These are phyloP conservation scores for Sinocyclocheilus anophthalmus DNA, from an alignment of 2,113 vertebrate species.

Conservation along the genomic window DNA sequence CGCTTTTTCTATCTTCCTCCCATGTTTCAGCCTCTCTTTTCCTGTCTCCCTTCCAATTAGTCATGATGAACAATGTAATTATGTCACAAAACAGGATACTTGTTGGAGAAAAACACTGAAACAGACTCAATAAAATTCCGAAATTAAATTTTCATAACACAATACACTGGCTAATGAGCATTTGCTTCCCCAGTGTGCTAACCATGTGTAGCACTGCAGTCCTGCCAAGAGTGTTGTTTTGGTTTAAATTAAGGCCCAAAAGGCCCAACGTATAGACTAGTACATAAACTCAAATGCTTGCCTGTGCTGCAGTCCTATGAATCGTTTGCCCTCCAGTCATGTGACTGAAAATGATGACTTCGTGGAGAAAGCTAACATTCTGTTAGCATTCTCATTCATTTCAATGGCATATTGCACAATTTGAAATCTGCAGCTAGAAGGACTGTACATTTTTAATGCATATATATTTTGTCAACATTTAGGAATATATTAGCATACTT, in stretches of 20 bases:
- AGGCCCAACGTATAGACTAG: neutral
- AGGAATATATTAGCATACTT: neutral
- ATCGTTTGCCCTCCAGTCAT: neutral
- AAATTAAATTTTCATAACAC: constrained; percentile 1
- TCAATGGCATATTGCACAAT: no score
- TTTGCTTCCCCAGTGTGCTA: neutral
- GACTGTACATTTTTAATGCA: no score
- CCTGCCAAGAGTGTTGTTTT: neutral
- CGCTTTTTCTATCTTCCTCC: neutral
- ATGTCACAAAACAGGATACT: neutral
- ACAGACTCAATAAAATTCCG: neutral
- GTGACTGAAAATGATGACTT: neutral
- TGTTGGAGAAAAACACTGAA: constrained; percentile 5
- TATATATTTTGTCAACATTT: neutral
- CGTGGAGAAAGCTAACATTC: neutral
- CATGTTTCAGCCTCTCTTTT: neutral
- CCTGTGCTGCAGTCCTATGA: neutral
- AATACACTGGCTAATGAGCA: neutral
- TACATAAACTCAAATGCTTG: neutral
- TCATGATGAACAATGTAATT: constrained; percentile 27
- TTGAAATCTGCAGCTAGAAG: no score
- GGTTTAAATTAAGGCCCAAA: neutral
- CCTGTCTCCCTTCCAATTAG: constrained; percentile 27
- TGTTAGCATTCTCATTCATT: neutral
- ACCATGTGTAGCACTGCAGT: neutral